Conservation (phyloP, 1,140 invertebrate genomes). For the Drosophila murphyi region DNA sequence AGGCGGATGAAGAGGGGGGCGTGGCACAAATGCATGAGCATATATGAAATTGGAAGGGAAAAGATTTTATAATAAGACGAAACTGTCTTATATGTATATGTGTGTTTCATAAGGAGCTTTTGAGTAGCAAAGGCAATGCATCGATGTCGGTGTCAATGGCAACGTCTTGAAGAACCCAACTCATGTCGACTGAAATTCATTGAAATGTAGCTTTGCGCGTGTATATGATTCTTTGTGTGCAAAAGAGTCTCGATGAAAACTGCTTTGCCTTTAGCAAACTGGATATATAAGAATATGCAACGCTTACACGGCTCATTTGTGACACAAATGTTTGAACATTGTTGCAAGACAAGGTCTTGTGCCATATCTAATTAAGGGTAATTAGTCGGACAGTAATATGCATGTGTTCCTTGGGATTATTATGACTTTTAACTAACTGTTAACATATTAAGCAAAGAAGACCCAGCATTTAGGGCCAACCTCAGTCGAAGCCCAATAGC, state of each 20-base stretch:
- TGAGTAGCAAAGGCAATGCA: conserved; percentile 28
- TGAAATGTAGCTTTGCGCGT: neutral
- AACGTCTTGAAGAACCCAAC: conserved; percentile 10
- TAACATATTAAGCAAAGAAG: conserved; percentile 46
- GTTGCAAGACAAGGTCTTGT: neutral
- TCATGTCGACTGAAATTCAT: conserved; percentile 9
- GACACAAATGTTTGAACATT: neutral
- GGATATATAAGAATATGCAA: neutral
- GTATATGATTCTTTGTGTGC: neutral
- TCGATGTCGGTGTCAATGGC: conserved; percentile 10
- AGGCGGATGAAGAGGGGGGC: neutral
- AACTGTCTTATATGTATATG: conserved; percentile 17
- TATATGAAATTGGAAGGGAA: conserved; percentile 33
- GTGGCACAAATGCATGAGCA: conserved; percentile 3
- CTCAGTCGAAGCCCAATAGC: conserved; percentile 21
- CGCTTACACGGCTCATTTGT: conserved; percentile 7
- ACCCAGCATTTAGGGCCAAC: conserved; percentile 20
- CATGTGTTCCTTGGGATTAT: conserved; percentile 5
- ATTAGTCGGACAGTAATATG: neutral
- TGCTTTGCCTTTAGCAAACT: conserved; percentile 32
- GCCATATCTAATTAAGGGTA: neutral
- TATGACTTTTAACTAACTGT: conserved; percentile 42
- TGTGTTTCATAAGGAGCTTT: conserved; percentile 15
- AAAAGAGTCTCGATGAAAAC: conserved; percentile 24
- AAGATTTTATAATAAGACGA: conserved; percentile 53